A percentile compares a stretch with the other conserved stretches of the same genome.
These are phyloP conservation scores for Mamestra brassicae DNA, from an alignment of 2,888 invertebrate species.

Conservation along the genomic window DNA sequence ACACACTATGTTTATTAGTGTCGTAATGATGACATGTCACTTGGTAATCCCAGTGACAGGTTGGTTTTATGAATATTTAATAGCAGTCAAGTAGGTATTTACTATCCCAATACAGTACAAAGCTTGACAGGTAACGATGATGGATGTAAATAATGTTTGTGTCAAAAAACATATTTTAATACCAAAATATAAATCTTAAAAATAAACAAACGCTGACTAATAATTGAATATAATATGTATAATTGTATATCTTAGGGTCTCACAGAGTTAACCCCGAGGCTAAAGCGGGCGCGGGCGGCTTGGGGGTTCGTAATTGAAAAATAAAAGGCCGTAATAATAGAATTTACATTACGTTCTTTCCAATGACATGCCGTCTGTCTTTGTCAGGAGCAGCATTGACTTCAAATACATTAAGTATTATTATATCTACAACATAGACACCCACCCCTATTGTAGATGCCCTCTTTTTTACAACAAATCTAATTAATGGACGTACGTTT, in stretches of 20 bases:
- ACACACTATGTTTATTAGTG: neutral
- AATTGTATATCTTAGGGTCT: slow-evolving; percentile 71
- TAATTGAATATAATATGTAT: slow-evolving; percentile 70
- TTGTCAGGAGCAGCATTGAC: slow-evolving; percentile 86
- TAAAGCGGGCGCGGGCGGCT: slow-evolving; percentile 71
- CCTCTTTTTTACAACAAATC: slow-evolving; percentile 26
- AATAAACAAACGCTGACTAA: slow-evolving; percentile 64
- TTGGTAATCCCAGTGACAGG: neutral
- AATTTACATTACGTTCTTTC: slow-evolving; percentile 90
- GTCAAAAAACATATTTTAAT: neutral
- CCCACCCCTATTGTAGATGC: slow-evolving; percentile 65
- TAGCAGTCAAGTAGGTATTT: neutral
- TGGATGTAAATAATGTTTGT: neutral
- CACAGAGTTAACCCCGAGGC: slow-evolving; percentile 86
- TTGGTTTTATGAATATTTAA: neutral
- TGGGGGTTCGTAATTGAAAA: slow-evolving; percentile 89
- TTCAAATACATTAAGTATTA: slow-evolving; percentile 68
- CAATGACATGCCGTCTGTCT: slow-evolving; percentile 87
- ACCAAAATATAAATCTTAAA: slow-evolving; percentile 54
- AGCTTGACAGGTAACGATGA: neutral
- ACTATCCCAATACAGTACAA: neutral
- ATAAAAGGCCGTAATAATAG: slow-evolving; percentile 91
- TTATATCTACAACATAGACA: slow-evolving; percentile 71
- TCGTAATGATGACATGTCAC: neutral
- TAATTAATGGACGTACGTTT: slow-evolving; percentile 9